Evolutionary conservation across 1,140 invertebrate genomes (phyloP).

Genomic region (Metaphire vulgaris): DNA sequence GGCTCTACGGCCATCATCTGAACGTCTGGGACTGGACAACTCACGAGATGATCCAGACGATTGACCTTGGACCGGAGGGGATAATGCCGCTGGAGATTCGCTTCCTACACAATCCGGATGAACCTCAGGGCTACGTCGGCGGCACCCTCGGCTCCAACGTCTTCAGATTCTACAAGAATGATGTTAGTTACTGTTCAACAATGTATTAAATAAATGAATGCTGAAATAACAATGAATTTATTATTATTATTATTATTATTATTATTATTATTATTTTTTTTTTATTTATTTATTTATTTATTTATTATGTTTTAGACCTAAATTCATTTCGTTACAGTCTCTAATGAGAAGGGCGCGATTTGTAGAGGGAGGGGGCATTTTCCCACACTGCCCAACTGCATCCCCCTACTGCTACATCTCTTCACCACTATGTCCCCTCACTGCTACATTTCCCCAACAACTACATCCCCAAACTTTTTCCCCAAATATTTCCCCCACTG

Average conservation of each 20-base stretch:
- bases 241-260: too few relatives aligned
- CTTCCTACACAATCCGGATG: slow-evolving; percentile 84
- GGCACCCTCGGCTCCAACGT: slow-evolving; percentile 70
- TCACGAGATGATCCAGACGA: slow-evolving; percentile 67
- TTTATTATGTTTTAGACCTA: not conserved
- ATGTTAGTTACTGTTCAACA: slow-evolving; percentile 32
- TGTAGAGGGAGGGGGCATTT: too few relatives aligned
- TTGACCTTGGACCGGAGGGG: slow-evolving; percentile 78
- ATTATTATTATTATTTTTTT: too few relatives aligned
- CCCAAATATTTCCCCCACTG: too few relatives aligned
- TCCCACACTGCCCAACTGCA: too few relatives aligned
- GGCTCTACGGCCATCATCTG: slow-evolving; percentile 71
- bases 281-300: too few relatives aligned
- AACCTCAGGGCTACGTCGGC: slow-evolving; percentile 73
- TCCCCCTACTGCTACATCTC: too few relatives aligned
- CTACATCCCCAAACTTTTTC: too few relatives aligned
- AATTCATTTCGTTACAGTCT: not conserved
- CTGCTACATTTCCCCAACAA: too few relatives aligned
- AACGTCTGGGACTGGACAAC: slow-evolving; percentile 88
- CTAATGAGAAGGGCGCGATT: too few relatives aligned
- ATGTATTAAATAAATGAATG: not conserved
- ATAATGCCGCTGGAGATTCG: slow-evolving; percentile 82
- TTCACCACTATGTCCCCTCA: too few relatives aligned
- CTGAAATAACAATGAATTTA: too few relatives aligned
- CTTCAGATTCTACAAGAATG: slow-evolving; percentile 58